These are phyloP conservation scores for Macrophya alboannulata DNA, from an alignment of 2,888 invertebrate species.

Conservation along the genomic window DNA sequence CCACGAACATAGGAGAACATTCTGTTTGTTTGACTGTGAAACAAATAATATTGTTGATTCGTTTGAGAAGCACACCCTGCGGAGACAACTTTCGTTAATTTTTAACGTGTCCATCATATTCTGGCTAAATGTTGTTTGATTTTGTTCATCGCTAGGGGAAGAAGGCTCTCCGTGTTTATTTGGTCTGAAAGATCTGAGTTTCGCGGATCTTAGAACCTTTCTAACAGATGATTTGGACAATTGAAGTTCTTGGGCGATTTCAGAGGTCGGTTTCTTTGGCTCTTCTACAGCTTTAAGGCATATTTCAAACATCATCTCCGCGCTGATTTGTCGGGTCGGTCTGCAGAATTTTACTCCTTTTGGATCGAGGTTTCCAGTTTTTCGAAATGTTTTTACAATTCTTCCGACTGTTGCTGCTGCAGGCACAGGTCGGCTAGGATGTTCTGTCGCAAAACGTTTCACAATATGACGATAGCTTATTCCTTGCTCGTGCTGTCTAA, in stretches of 20 bases:
- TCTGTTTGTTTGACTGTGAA: neutral
- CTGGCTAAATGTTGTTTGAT: neutral
- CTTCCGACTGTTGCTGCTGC: neutral
- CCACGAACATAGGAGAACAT: neutral
- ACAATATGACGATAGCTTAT: constrained; percentile 7
- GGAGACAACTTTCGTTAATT: neutral
- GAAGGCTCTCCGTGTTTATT: neutral
- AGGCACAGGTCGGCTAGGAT: neutral
- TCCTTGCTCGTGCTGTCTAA: constrained; percentile 10
- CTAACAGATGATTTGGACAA: neutral
- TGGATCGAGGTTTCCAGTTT: constrained; percentile 16
- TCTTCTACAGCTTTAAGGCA: neutral
- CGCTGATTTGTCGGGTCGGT: neutral
- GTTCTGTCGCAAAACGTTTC: neutral
- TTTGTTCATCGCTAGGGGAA: neutral
- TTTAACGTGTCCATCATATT: constrained; percentile 1
- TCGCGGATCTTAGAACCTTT: neutral
- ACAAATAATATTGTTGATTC: neutral
- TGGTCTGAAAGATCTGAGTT: neutral
- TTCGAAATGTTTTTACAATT: neutral
- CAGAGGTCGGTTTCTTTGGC: neutral
- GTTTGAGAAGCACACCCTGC: constrained; percentile 26
- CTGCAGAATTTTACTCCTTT: neutral
- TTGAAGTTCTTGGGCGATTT: constrained; percentile 25
- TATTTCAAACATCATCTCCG: constrained; percentile 2